Conservation (phyloP, 1,140 invertebrate species). For the Archegozetes longisetosus region DNA sequence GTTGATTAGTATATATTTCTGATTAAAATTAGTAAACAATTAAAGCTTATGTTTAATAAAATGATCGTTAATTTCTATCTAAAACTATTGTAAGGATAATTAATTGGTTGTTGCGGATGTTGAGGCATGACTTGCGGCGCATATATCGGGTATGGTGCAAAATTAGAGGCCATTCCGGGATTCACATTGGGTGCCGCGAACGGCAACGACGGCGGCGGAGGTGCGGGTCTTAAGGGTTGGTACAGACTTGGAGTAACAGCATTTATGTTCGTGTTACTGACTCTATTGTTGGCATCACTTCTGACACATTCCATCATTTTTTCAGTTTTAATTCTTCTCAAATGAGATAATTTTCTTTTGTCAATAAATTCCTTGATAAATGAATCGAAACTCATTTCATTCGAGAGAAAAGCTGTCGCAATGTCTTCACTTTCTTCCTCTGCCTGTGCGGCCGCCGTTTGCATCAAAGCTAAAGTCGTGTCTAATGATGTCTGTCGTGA, state of each 20-base stretch:
- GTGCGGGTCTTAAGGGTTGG: not conserved
- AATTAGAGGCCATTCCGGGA: no score
- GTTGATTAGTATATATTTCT: no score
- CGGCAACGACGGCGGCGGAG: conserved; percentile 9
- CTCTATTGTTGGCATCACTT: conserved; percentile 19
- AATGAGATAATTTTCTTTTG: conserved; percentile 54
- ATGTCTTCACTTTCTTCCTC: conserved; percentile 71
- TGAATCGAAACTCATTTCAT: conserved; percentile 51
- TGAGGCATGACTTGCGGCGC: no score
- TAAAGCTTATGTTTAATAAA: no score
- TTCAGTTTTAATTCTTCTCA: conserved; percentile 63
- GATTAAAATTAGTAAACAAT: no score
- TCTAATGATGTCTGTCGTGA: conserved; percentile 53
- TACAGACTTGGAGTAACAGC: not conserved
- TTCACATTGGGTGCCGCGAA: no score
- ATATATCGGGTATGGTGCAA: no score
- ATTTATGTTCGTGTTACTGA: not conserved
- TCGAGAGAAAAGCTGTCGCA: conserved; percentile 54
- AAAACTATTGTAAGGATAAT: no score
- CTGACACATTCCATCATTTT: conserved; percentile 61
- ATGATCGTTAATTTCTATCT: no score
- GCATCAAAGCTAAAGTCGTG: conserved; percentile 59
- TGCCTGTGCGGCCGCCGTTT: conserved; percentile 63
- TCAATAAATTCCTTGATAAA: conserved; percentile 59
- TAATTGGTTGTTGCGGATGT: no score